phyloP scores from a whole-genome alignment of 2,113 vertebrate species.

The Brevimyrus niger region DNA sequence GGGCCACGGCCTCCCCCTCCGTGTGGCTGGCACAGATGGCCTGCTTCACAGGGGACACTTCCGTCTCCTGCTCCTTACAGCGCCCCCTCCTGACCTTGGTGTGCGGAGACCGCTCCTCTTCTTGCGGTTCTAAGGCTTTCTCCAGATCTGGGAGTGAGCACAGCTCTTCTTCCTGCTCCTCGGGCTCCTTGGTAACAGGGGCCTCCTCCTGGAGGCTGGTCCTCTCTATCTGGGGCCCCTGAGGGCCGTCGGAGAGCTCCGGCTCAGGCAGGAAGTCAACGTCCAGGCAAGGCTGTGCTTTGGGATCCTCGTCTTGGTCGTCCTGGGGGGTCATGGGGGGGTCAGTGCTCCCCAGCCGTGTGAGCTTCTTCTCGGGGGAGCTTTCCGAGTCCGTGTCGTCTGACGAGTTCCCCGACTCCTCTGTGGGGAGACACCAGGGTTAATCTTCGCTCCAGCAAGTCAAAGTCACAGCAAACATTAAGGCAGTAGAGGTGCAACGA shows the following conservation, averaged over 20 bases:
- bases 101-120: constrained; percentile 69
- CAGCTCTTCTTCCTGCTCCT: constrained; percentile 38
- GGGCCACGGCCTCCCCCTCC: constrained; percentile 34
- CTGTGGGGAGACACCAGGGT: constrained; percentile 20
- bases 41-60: constrained; percentile 53
- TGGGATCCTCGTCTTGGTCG: constrained; percentile 42
- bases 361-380: constrained; percentile 58
- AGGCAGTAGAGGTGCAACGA: not conserved
- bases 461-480: not conserved
- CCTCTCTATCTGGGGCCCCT: constrained; percentile 49
- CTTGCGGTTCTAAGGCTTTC: constrained; percentile 50
- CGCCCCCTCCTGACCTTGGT: constrained; percentile 70
- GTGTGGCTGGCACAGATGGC: constrained; percentile 43
- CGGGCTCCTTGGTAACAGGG: constrained; percentile 27
- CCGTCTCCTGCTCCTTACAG: constrained; percentile 62
- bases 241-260: constrained; percentile 61
- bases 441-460: no score
- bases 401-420: constrained; percentile 65
- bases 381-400: constrained; percentile 62
- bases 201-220: constrained; percentile 33
- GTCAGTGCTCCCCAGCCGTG: constrained; percentile 61
- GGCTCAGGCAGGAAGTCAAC: constrained; percentile 46
- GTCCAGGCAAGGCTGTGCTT: constrained; percentile 44
- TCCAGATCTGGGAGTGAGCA: constrained; percentile 13
- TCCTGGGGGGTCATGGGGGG: constrained; percentile 34